These are phyloP conservation scores for Lepidothrix coronata DNA, from an alignment of 2,113 vertebrate genomes.

Conservation along the genomic window DNA sequence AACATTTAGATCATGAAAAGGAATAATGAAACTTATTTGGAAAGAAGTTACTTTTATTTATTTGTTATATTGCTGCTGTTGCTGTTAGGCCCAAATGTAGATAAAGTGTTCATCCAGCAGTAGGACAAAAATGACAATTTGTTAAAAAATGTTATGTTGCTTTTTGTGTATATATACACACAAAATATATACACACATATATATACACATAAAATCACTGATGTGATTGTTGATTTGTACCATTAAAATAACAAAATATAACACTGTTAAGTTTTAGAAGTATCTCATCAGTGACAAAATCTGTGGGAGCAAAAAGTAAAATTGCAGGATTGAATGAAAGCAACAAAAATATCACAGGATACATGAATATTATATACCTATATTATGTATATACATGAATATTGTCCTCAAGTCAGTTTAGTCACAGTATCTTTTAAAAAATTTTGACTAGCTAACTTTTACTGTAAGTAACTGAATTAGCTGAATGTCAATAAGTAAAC, in stretches of 20 bases:
- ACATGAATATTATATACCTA: too few species aligned
- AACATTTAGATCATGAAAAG: not conserved
- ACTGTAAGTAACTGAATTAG: not conserved
- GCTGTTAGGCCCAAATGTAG: not conserved
- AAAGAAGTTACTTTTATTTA: not conserved
- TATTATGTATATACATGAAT: not conserved
- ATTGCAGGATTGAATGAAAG: not conserved
- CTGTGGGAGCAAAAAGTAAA: not conserved
- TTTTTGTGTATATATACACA: not conserved
- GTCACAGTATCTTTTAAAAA: not conserved
- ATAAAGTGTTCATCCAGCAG: not conserved
- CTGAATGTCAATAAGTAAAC: not conserved
- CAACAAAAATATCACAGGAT: not conserved
- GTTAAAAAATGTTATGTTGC: accelerated
- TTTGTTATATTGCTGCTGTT: not conserved
- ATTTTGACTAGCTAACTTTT: not conserved
- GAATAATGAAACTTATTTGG: not conserved
- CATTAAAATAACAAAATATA: not conserved
- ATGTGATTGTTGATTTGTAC: not conserved
- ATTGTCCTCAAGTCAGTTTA: not conserved
- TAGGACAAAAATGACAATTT: not conserved
- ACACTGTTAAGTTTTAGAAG: not conserved
- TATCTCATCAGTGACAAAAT: not conserved
- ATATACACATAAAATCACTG: not conserved
- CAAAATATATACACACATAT: not conserved